phyloP scores from a whole-genome alignment of 92 coral and sea anemone genomes.

The Phymanthus crucifer region DNA sequence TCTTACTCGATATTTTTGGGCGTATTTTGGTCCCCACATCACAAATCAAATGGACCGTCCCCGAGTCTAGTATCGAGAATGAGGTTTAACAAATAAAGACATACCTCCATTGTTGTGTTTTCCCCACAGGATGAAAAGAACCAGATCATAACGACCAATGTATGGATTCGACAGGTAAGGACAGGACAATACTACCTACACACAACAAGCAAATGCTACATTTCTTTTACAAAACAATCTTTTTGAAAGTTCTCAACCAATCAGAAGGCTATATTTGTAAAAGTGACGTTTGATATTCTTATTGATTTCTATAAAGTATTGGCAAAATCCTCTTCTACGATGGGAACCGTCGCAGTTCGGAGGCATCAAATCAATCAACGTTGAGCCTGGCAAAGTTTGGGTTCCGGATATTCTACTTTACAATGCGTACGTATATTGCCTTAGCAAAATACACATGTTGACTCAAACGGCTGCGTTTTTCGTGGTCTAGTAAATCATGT shows the following conservation, averaged over 20 bases:
- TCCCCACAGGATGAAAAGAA: slow-evolving; percentile 40
- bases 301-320: slow-evolving; percentile 8
- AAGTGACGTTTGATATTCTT: background rate
- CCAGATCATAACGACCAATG: slow-evolving; percentile 46
- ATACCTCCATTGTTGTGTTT: background rate
- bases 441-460: no score
- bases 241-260: no score
- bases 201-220: no score
- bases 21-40: no score
- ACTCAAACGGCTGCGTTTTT: no score
- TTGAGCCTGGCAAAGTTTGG: slow-evolving; percentile 24
- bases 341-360: slow-evolving; percentile 29
- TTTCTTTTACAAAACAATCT: no score
- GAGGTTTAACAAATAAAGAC: background rate
- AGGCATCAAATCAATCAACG: slow-evolving; percentile 11
- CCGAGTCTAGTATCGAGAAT: no score
- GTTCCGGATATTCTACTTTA: slow-evolving; percentile 24
- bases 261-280: no score
- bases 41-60: no score
- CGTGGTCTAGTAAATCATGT: no score
- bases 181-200: background rate
- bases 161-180: slow-evolving; percentile 56
- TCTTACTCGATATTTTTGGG: no score
- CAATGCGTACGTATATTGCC: slow-evolving; percentile 7
- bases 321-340: slow-evolving; percentile 16